Evolutionary conservation across 2,797 vertebrate genomes (phyloP), one percentile per base, ranked within the genome.

Genomic region (Antrozous pallidus): DNA sequence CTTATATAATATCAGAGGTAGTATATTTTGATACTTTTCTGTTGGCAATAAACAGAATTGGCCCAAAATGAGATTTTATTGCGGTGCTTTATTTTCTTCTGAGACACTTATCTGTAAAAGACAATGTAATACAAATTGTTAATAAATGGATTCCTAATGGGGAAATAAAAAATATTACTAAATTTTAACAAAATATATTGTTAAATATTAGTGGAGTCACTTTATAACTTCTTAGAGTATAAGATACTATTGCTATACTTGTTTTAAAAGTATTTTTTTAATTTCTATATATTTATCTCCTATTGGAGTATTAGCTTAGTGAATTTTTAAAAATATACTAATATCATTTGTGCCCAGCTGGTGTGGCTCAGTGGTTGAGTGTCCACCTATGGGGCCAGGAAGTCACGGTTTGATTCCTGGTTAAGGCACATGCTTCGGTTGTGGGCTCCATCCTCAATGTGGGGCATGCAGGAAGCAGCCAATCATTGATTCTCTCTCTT

Each of bases 11-110:
- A 65, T 80, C 40, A 70, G 24, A 90, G 47, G 3, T 40, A 36
- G 40, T 81, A 14, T 73, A 65, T 82, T 92, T 95, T 94, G 40
- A 45, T 89, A 71, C 93, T 71, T 94, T 79, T 88, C 79, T 90
- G 45, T 92, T 92, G 36, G 56, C 74, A 89, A 26, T 74, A 85
- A 65, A 9, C 36, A 88, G 31, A 89, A 51, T 75, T 65, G 73
- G 45, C 16, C 26, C 24, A 13, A 69, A 40, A 22, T 45, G 42
- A 73, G 40, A 80, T 73, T 88, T 74, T 74, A 47, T n/a, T 22
- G 69, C 71, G 67, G 20, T 75, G 67, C 24, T 58, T 88, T 74
- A 58, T 78, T 96, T 91, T 74, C 45, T 93, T 88, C n/a, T 36
- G 33, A 87, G 47, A n/a, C 13, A 69, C 12, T 61, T 78, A 65